Conservation (phyloP, 2,888 invertebrate species). For the Agrotis exclamationis region DNA sequence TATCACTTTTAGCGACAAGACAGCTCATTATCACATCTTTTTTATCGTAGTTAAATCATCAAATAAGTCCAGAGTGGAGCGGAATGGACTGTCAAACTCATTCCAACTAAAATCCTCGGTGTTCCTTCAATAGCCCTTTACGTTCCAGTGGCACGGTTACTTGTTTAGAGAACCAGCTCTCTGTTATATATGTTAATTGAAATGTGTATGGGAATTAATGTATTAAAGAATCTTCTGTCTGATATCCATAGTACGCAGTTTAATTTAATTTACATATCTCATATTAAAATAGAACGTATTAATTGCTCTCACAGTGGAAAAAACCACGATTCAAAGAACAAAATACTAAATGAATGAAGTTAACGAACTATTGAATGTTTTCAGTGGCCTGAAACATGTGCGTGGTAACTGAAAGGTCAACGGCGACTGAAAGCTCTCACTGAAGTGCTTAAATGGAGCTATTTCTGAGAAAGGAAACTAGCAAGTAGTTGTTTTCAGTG, state of each 20-base stretch:
- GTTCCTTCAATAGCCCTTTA: no score
- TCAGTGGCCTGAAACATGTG: not conserved
- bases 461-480: conserved; percentile 1
- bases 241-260: not conserved
- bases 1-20: no score
- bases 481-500: not conserved
- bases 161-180: no score
- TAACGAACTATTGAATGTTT: conserved; percentile 5
- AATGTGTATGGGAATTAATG: no score
- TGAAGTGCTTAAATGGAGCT: conserved; percentile 7
- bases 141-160: no score
- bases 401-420: conserved; percentile 20
- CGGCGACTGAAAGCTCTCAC: conserved; percentile 5
- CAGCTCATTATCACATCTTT: no score
- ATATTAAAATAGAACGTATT: not conserved
- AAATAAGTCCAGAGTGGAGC: no score
- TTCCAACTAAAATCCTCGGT: no score
- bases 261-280: not conserved
- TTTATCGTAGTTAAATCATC: no score
- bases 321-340: not conserved
- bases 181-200: no score
- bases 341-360: conserved; percentile 5
- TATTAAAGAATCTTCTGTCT: no score
- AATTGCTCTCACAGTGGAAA: not conserved
- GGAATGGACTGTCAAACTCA: no score